These are phyloP conservation scores for Papilio elwesi DNA, from an alignment of 2,888 invertebrate species.

Conservation along the genomic window DNA sequence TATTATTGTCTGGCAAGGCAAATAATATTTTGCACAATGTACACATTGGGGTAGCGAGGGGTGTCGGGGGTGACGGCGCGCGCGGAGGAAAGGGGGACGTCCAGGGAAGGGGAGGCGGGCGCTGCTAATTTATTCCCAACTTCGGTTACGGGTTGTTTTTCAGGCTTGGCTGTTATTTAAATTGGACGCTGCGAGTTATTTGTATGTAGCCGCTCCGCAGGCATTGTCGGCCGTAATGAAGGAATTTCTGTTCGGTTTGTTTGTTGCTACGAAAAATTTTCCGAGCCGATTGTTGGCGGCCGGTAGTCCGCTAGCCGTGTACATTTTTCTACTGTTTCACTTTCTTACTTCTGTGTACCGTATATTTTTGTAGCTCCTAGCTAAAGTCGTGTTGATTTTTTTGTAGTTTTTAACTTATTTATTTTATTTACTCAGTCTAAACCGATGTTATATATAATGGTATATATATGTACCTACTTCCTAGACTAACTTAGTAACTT, in stretches of 20 bases:
- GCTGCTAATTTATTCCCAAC: conserved; percentile 84
- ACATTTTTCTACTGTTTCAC: conserved; percentile 39
- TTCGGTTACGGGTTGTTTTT: conserved; percentile 84
- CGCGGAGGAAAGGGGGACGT: conserved; percentile 63
- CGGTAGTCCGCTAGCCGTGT: conserved; percentile 31
- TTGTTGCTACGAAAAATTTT: conserved; percentile 51
- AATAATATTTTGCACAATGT: conserved; percentile 90
- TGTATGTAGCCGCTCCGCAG: conserved; percentile 74
- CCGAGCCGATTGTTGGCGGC: conserved; percentile 46
- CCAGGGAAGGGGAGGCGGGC: conserved; percentile 60
- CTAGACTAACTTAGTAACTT: no score
- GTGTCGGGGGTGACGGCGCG: conserved; percentile 64
- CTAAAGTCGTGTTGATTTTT: background rate
- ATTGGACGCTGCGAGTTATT: conserved; percentile 81
- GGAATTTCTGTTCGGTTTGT: conserved; percentile 68
- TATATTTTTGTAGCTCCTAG: background rate
- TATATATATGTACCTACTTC: no score
- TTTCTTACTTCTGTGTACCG: conserved; percentile 3
- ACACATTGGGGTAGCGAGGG: conserved; percentile 83
- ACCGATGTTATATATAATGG: no score
- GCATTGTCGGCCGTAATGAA: conserved; percentile 77
- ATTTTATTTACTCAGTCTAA: background rate
- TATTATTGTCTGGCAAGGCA: conserved; percentile 87
- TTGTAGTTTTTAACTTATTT: background rate
- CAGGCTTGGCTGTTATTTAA: conserved; percentile 84